Evolutionary conservation across 2,113 vertebrate genomes (phyloP).

Genomic region (Odocoileus virginianus): DNA sequence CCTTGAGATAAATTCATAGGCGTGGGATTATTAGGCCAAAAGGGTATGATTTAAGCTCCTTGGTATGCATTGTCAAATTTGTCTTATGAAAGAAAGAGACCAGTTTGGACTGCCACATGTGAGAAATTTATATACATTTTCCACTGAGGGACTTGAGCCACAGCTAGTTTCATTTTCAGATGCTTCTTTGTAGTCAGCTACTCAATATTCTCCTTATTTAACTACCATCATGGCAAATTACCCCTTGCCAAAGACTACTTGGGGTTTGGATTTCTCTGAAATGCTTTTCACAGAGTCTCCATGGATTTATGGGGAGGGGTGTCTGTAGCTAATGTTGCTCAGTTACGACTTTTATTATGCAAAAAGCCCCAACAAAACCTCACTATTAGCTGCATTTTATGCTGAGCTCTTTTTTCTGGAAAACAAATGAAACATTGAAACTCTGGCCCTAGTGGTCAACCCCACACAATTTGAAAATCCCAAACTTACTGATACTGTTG

Average conservation of each 20-base stretch:
- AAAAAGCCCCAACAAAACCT: constrained; percentile 55
- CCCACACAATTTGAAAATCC: not conserved
- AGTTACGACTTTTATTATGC: constrained; percentile 68
- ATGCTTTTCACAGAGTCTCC: constrained; percentile 36
- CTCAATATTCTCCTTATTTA: constrained; percentile 39
- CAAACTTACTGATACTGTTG: not conserved
- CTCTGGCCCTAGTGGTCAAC: not conserved
- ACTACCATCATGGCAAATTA: constrained; percentile 47
- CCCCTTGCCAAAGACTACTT: constrained; percentile 21
- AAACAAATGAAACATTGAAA: constrained; percentile 29
- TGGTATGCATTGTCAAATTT: not conserved
- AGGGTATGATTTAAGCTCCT: not conserved
- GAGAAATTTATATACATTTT: not conserved
- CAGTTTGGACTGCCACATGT: not conserved
- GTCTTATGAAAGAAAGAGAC: not conserved
- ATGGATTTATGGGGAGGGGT: constrained; percentile 39
- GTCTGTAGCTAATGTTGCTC: constrained; percentile 53
- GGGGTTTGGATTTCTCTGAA: constrained; percentile 42
- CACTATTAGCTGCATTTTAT: constrained; percentile 6
- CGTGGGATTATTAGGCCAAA: not conserved
- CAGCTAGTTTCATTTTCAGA: constrained; percentile 19
- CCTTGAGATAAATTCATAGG: not conserved
- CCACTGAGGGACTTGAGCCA: not conserved
- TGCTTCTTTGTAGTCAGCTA: constrained; percentile 36
- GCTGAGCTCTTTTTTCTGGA: constrained; percentile 14